A percentile compares a stretch with the other conserved stretches of the same genome.
Conservation (phyloP, 1,140 invertebrate species). For the Metopolophium dirhodum region DNA sequence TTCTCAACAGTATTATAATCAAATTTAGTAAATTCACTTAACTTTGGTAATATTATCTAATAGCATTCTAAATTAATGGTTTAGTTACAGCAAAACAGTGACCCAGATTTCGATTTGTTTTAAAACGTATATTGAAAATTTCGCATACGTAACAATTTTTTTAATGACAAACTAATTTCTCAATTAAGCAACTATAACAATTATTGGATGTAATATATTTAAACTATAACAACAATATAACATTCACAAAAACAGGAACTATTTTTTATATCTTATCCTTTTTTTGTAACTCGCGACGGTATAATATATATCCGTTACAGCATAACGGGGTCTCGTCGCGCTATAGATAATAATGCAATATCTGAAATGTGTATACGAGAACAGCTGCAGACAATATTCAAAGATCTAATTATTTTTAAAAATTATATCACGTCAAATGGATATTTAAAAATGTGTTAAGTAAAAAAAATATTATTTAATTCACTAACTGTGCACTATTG, state of each 20-base stretch:
- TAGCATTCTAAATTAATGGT: background rate
- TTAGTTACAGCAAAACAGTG: background rate
- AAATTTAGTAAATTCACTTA: background rate
- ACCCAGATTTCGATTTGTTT: background rate
- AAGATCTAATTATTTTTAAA: background rate
- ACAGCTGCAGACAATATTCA: background rate
- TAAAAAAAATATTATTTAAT: background rate
- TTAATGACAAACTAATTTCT: background rate
- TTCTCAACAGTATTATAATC: background rate
- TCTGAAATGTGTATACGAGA: background rate
- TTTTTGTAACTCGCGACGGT: background rate
- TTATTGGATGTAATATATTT: background rate
- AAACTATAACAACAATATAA: background rate
- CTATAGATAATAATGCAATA: background rate
- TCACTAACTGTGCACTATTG: background rate
- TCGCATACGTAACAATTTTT: background rate
- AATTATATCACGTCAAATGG: background rate
- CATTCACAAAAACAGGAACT: constrained; percentile 1
- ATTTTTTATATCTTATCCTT: background rate
- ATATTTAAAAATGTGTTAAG: background rate
- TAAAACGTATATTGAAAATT: background rate
- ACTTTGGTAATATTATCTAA: background rate
- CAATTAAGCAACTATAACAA: background rate
- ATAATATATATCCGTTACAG: background rate
- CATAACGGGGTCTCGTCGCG: constrained; percentile 4